These are phyloP conservation scores for Gorsachius magnificus DNA, from an alignment of 2,797 vertebrate genomes.

Conservation along the genomic window DNA sequence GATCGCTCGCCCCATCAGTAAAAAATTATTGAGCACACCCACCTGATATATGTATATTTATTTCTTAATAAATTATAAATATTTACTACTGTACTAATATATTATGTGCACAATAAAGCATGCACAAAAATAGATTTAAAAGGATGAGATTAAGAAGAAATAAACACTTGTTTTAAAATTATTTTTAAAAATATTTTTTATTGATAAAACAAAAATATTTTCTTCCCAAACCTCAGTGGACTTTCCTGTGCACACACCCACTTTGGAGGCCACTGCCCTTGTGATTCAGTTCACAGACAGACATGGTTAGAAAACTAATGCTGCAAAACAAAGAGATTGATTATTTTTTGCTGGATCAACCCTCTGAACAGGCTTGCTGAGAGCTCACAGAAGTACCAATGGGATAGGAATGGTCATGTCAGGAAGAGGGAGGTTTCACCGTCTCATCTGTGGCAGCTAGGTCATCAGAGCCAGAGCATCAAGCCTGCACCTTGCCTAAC, in stretches of 20 bases:
- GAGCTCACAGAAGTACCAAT: not conserved
- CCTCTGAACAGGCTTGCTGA: not conserved
- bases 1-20: fast-evolving
- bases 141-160: not conserved
- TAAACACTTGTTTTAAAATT: not conserved
- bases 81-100: not conserved
- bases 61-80: not conserved
- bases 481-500: not conserved
- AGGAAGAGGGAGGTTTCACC: not conserved
- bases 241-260: not conserved
- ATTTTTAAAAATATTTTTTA: not conserved
- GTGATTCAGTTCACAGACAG: not conserved
- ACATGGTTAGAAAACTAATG: not conserved
- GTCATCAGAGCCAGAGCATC: not conserved
- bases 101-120: not conserved
- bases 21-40: not conserved
- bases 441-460: not conserved
- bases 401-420: not conserved
- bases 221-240: not conserved
- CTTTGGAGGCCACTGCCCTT: not conserved
- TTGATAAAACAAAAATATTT: not conserved
- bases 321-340: not conserved
- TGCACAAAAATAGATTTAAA: not conserved
- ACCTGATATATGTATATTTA: not conserved
- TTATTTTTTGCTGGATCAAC: not conserved